phyloP scores from a whole-genome alignment of 2,888 invertebrate species.

The Zeuzera pyrina region DNA sequence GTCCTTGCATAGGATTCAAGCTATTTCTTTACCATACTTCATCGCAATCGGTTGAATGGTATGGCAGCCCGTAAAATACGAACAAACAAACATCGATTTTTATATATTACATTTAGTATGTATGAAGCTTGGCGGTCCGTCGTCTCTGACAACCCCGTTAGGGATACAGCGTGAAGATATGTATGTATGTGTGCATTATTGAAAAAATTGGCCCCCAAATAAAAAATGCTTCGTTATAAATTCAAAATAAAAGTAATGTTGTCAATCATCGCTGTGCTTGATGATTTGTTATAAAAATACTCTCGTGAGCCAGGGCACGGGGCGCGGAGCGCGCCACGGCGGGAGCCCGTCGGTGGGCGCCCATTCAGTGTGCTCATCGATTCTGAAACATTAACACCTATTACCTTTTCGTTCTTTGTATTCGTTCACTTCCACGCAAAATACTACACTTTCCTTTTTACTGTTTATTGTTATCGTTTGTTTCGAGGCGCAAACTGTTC shows the following conservation, averaged over 20 bases:
- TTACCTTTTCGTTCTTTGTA: constrained; percentile 49
- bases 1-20: no score
- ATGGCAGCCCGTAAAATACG: no score
- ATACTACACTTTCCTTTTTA: constrained; percentile 69
- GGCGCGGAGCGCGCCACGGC: constrained; percentile 21
- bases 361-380: constrained; percentile 55
- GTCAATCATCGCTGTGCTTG: constrained; percentile 48
- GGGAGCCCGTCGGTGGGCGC: constrained; percentile 20
- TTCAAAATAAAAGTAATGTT: constrained; percentile 43
- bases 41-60: no score
- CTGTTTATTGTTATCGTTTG: constrained; percentile 70
- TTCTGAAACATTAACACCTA: constrained; percentile 64
- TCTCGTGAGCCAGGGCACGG: constrained; percentile 16
- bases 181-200: no score
- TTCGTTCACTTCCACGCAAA: constrained; percentile 51
- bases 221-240: constrained; percentile 38
- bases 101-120: no score
- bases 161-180: no score
- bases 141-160: no score
- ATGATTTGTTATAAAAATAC: constrained; percentile 64
- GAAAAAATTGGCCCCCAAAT: no score
- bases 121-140: no score
- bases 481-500: constrained; percentile 67
- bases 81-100: no score
- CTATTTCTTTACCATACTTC: no score